These are phyloP conservation scores for Actinia equina DNA, from an alignment of 64 coral and sea anemone genomes.

Conservation along the genomic window DNA sequence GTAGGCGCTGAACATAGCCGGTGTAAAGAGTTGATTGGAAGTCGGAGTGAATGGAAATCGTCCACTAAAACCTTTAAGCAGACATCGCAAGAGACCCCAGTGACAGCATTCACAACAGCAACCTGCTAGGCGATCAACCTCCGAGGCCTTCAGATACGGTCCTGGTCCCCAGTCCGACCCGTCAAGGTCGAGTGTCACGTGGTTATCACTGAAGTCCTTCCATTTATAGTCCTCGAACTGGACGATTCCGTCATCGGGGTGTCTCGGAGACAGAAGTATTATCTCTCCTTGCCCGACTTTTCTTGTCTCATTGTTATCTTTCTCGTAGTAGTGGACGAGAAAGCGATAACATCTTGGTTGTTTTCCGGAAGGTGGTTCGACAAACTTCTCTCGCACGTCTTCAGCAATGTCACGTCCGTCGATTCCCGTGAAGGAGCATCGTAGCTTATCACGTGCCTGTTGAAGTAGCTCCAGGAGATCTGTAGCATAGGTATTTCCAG, in stretches of 20 bases:
- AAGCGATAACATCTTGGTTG: conserved; percentile 62
- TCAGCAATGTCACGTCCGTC: conserved; percentile 59
- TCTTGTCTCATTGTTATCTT: not conserved
- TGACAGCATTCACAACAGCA: conserved; percentile 79
- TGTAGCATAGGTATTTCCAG: not conserved
- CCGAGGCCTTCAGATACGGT: conserved; percentile 38
- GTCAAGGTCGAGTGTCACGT: conserved; percentile 43
- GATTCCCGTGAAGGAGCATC: conserved; percentile 46
- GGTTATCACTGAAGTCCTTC: conserved; percentile 45
- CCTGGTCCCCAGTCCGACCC: conserved; percentile 47
- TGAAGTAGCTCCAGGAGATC: conserved; percentile 12
- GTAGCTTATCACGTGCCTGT: conserved; percentile 48
- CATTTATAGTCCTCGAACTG: conserved; percentile 21
- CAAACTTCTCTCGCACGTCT: conserved; percentile 51
- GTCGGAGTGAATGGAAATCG: conserved; percentile 52
- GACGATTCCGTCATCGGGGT: conserved; percentile 31
- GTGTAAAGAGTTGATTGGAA: conserved; percentile 71
- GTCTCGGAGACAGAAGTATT: conserved; percentile 47
- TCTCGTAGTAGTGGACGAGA: conserved; percentile 51
- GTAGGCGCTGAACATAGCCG: conserved; percentile 72
- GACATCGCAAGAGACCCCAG: conserved; percentile 16
- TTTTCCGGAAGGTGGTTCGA: conserved; percentile 26
- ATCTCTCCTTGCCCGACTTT: conserved; percentile 47
- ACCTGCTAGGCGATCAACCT: conserved; percentile 48
- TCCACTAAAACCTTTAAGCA: conserved; percentile 27